phyloP scores from a whole-genome alignment of 2,797 vertebrate genomes.

The Muscicapa striata region DNA sequence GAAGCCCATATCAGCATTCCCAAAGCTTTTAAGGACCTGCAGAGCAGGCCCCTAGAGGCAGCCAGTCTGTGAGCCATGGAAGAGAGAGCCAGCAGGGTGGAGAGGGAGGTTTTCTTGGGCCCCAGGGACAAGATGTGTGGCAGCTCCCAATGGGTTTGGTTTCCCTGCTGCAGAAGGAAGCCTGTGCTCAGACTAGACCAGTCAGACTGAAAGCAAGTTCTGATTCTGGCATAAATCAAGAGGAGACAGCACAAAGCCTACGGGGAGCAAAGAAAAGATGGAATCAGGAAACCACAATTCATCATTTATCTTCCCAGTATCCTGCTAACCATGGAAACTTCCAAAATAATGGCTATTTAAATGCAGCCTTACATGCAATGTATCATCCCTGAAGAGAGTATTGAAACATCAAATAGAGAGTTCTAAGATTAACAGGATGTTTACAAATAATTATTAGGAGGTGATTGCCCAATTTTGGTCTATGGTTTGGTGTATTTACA shows the following conservation, averaged over 20 bases:
- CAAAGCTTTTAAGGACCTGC: neutral
- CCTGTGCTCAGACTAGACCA: neutral
- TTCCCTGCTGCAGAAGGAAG: neutral
- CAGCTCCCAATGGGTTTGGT: neutral
- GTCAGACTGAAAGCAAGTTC: neutral
- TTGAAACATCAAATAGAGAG: conserved; percentile 14
- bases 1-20: neutral
- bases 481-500: conserved; percentile 9
- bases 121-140: neutral
- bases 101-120: neutral
- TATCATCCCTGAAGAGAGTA: neutral
- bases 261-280: conserved; percentile 9
- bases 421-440: neutral
- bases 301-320: conserved; percentile 29
- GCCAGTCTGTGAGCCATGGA: neutral
- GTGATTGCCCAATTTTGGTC: neutral
- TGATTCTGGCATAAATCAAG: conserved; percentile 50
- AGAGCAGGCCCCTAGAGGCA: neutral
- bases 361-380: neutral
- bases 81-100: neutral
- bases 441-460: conserved; percentile 50
- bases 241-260: neutral
- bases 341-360: conserved; percentile 38
- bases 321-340: conserved; percentile 28
- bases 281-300: conserved; percentile 39